Conservation (phyloP, 2,888 invertebrate species). For the Gymnocheta viridis region DNA sequence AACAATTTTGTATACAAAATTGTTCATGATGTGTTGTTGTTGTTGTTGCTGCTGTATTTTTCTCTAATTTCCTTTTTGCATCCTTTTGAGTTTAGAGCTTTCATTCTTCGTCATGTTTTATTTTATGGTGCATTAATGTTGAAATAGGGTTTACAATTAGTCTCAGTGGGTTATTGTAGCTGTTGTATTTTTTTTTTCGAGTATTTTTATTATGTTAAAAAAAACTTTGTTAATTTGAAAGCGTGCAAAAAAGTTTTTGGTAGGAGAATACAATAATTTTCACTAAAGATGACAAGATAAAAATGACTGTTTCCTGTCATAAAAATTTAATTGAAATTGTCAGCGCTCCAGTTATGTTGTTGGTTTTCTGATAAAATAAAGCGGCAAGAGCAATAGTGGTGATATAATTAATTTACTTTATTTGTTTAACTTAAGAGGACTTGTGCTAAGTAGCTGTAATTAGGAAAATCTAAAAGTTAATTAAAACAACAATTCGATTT, state of each 20-base stretch:
- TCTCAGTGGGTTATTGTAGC: slow-evolving; percentile 57
- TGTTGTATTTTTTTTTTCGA: slow-evolving; percentile 1
- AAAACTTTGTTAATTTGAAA: slow-evolving; percentile 55
- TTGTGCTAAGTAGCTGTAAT: background rate
- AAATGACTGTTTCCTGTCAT: slow-evolving; percentile 1
- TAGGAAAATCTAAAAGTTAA: background rate
- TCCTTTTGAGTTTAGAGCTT: slow-evolving; percentile 24
- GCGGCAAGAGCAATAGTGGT: background rate
- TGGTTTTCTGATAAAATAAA: background rate
- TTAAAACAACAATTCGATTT: too few relatives aligned
- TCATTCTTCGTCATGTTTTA: background rate
- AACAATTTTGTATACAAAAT: background rate
- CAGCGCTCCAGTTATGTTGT: background rate
- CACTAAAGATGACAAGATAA: slow-evolving; percentile 11
- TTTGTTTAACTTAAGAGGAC: too few relatives aligned
- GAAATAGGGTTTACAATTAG: slow-evolving; percentile 60
- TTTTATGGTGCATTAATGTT: slow-evolving; percentile 46
- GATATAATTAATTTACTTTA: background rate
- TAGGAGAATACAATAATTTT: slow-evolving; percentile 12
- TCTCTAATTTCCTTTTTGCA: slow-evolving; percentile 51
- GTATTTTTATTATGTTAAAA: slow-evolving; percentile 9
- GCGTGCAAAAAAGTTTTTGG: background rate
- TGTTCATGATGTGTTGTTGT: background rate
- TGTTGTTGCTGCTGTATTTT: slow-evolving; percentile 24
- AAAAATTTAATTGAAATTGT: slow-evolving; percentile 34